Evolutionary conservation across 1,140 invertebrate species (phyloP), one percentile per base, ranked within the genome.

Genomic region (Antheraea mylitta): DNA sequence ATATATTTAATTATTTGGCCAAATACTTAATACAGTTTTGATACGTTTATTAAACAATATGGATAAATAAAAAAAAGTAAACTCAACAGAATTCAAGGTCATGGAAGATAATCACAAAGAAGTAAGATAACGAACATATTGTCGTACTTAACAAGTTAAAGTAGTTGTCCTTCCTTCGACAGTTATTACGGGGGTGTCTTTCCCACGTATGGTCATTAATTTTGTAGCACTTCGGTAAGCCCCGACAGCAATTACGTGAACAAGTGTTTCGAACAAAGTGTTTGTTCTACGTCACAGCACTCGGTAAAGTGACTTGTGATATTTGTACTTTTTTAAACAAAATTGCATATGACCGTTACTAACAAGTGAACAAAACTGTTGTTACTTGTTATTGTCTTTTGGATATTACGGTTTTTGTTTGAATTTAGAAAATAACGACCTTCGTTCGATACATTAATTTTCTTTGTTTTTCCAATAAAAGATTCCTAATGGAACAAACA

Each of bases 401-500:
- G 80, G 86, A 87, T 84, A 83, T 77, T 87, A 90, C 83, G 77
- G 86, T 90, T 89, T 87, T 79, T 83, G 83, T 87, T 53, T 19
- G 2, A 65, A 65, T 10, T 45, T 64, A 16, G 13, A 42, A 37
- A 42, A 18, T 36, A 64, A 64, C 18, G 63, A 45, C 36, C 36
- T 18, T 1, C 18, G 36, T 64, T 64, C 18, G 36, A 42, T 9
- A 42, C 38, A 63, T 37, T 63, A 30, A 53, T 53, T 53, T 53
- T 53, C 9, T 53, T 53, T 53, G 45, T 13, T 53, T 53, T 13
- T 53, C 7, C 7, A n/a, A 42, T 53, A 53, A 13, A 53, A 13
- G 16, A 53, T 16, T 13, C 45, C 45, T 53, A 53, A 53, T n/a
- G 45, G 11, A 53, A 53, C 11, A 10, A 10, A 7, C 11, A 53